Percentiles rank a stretch among this genome's conserved stretches.
phyloP scores from a whole-genome alignment of 2,888 invertebrate species.

The Beris chalybata region DNA sequence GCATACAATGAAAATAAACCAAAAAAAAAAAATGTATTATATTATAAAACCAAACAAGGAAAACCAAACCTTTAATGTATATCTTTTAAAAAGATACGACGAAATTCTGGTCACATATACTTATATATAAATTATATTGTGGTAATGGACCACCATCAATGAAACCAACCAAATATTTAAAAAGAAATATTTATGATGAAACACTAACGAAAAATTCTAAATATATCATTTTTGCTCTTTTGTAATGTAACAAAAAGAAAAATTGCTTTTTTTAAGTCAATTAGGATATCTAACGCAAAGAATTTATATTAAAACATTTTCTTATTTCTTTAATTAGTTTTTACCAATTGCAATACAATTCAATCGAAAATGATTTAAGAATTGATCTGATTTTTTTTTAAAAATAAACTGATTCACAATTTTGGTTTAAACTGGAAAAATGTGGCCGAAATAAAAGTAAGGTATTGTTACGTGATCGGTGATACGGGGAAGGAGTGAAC shows the following conservation, averaged over 20 bases:
- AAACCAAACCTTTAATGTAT: conserved; percentile 21
- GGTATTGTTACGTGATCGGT: no score
- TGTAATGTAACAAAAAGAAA: conserved; percentile 20
- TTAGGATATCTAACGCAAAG: conserved; percentile 31
- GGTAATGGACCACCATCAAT: conserved; percentile 21
- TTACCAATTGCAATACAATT: conserved; percentile 17
- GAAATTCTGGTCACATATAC: conserved; percentile 1
- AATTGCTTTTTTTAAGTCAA: conserved; percentile 34
- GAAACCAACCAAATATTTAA: neutral
- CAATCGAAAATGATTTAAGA: conserved; percentile 14
- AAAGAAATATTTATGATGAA: conserved; percentile 18
- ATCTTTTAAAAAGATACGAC: conserved; percentile 29
- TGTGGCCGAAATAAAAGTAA: no score
- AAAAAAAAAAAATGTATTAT: neutral
- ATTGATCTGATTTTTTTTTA: conserved; percentile 10
- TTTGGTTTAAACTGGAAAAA: no score
- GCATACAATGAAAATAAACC: neutral
- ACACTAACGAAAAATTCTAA: conserved; percentile 29
- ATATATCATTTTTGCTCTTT: conserved; percentile 33
- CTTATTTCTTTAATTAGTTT: conserved; percentile 7
- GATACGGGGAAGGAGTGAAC: no score
- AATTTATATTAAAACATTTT: conserved; percentile 20
- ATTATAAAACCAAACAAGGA: neutral
- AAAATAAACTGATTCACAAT: no score
- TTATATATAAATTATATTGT: conserved; percentile 15